phyloP scores from a whole-genome alignment of 2,888 invertebrate genomes.

The Rosalia funebris region DNA sequence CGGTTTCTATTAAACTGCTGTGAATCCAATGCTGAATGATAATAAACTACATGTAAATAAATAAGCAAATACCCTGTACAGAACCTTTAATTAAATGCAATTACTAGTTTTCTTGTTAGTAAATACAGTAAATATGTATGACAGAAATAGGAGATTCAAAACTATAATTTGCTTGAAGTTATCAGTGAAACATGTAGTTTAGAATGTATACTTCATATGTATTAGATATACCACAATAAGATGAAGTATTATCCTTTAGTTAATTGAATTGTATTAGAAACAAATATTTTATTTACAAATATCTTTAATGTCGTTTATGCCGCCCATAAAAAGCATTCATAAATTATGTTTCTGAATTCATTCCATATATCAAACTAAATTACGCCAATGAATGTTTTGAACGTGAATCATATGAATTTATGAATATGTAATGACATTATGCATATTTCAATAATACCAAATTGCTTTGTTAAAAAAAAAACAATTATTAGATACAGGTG shows the following conservation, averaged over 20 bases:
- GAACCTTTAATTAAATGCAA: background rate
- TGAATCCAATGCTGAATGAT: no score
- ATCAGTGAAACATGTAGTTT: background rate
- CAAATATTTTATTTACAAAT: no score
- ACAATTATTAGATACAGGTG: slow-evolving; percentile 4
- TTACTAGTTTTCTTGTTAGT: background rate
- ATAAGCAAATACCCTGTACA: background rate
- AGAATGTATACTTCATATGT: no score
- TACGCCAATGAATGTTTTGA: background rate
- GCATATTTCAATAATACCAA: slow-evolving; percentile 9
- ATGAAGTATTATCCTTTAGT: no score
- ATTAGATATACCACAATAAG: no score
- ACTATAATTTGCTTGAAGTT: background rate
- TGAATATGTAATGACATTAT: slow-evolving; percentile 14
- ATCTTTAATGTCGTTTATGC: background rate
- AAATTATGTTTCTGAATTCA: slow-evolving; percentile 1
- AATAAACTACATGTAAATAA: background rate
- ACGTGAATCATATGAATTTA: slow-evolving; percentile 8
- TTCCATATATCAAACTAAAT: background rate
- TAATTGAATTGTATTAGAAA: no score
- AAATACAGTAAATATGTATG: background rate
- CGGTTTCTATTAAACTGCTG: no score
- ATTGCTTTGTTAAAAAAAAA: slow-evolving; percentile 8
- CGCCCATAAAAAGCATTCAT: background rate
- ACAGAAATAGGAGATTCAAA: slow-evolving; percentile 21